phyloP scores from a whole-genome alignment of 2,888 invertebrate species.

The Masnerella sp. region DNA sequence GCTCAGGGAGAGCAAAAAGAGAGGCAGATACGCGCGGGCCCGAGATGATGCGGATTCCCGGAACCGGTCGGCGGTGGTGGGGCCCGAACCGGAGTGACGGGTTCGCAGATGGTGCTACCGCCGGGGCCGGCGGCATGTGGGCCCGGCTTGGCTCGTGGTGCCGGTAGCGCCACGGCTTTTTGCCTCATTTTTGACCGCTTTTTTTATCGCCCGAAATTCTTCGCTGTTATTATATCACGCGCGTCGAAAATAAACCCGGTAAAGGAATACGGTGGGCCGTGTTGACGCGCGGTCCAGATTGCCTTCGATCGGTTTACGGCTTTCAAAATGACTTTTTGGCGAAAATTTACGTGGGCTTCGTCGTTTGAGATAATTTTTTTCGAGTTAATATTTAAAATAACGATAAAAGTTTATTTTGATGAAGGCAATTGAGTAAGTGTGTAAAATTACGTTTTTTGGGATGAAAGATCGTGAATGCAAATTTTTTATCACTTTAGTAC shows the following conservation, averaged over 20 bases:
- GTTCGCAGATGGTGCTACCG: constrained; percentile 73
- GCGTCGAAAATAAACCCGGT: constrained; percentile 4
- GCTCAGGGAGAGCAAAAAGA: constrained; percentile 5
- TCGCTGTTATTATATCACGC: constrained; percentile 61
- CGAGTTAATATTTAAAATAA: too few species aligned
- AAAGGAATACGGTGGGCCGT: background rate
- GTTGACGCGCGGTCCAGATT: background rate
- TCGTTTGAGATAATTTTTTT: too few species aligned
- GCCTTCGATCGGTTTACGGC: too few species aligned
- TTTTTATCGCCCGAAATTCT: constrained; percentile 53
- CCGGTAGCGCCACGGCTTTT: constrained; percentile 25
- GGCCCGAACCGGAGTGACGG: constrained; percentile 76
- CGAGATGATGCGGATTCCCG: constrained; percentile 34
- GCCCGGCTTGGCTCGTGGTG: constrained; percentile 12
- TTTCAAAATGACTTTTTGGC: too few species aligned
- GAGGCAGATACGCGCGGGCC: constrained; percentile 6
- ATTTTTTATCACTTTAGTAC: too few species aligned
- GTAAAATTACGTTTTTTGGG: too few species aligned
- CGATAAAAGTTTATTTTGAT: too few species aligned
- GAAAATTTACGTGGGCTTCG: too few species aligned
- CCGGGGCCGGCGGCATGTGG: constrained; percentile 69
- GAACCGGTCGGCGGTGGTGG: constrained; percentile 69
- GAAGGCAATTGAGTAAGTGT: too few species aligned
- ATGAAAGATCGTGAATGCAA: too few species aligned
- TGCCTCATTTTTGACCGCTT: constrained; percentile 51